phyloP scores from a whole-genome alignment of 2,113 vertebrate genomes.

The Callorhinus ursinus region DNA sequence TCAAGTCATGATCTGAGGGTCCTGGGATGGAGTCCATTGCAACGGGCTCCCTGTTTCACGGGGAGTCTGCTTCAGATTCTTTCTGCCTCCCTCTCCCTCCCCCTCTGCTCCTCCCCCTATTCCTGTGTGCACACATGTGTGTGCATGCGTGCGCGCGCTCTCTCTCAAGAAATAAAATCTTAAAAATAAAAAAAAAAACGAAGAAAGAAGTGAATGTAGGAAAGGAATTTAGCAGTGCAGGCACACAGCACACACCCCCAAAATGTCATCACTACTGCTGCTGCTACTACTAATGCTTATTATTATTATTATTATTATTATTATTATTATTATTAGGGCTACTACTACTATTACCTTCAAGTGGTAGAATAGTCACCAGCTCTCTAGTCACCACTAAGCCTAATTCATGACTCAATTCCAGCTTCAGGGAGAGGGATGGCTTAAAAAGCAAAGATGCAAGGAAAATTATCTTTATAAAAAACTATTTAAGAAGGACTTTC shows the following conservation, averaged over 20 bases:
- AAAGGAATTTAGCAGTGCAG: not conserved
- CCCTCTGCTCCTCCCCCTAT: not conserved
- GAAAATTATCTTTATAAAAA: not conserved
- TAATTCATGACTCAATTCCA: conserved; percentile 12
- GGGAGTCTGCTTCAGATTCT: not conserved
- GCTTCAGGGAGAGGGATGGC: not conserved
- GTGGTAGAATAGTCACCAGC: not conserved
- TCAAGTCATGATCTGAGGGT: not conserved
- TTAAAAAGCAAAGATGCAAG: not conserved
- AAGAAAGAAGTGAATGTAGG: not conserved
- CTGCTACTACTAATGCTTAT: not conserved
- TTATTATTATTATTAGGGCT: not conserved
- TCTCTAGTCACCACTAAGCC: not conserved
- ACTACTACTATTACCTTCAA: not conserved
- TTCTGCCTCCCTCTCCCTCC: not conserved
- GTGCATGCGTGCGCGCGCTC: not conserved
- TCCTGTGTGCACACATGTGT: not conserved
- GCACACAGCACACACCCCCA: not conserved
- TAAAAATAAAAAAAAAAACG: not conserved
- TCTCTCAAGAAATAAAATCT: not conserved
- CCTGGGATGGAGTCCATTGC: not conserved
- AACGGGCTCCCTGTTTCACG: not conserved
- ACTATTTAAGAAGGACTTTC: not conserved
- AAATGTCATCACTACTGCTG: not conserved
- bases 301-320: not conserved